Conservation (phyloP, 2,888 invertebrate species). For the Cybosia mesomella region DNA sequence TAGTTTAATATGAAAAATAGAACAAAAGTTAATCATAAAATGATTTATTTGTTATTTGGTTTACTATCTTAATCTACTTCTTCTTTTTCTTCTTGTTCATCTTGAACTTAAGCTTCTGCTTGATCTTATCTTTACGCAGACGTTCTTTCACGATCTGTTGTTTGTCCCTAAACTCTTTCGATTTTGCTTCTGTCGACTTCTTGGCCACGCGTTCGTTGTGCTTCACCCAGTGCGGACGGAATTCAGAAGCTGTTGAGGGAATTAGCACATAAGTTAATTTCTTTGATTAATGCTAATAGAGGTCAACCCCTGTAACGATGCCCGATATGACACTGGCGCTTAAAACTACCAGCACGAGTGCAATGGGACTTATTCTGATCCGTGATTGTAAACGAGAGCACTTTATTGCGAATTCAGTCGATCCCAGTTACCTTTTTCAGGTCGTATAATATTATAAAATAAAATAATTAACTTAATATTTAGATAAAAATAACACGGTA, state of each 20-base stretch:
- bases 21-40: neutral
- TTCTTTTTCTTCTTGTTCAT: conserved; percentile 71
- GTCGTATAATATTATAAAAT: no score
- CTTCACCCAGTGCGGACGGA: conserved; percentile 91
- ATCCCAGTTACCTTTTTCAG: no score
- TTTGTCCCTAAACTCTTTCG: conserved; percentile 90
- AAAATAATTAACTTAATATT: no score
- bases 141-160: conserved; percentile 93
- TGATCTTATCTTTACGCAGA: conserved; percentile 88
- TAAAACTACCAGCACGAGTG: no score
- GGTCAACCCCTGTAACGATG: no score
- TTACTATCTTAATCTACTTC: conserved; percentile 44
- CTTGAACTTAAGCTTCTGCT: conserved; percentile 82
- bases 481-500: no score
- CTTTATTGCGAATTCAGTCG: no score
- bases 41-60: conserved; percentile 3
- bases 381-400: no score
- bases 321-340: no score
- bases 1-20: neutral
- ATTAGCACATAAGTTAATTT: neutral
- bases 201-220: conserved; percentile 90
- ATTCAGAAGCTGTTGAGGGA: conserved; percentile 77
- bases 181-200: conserved; percentile 69
- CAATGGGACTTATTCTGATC: no score
- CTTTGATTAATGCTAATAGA: neutral